phyloP scores from a whole-genome alignment of 2,888 invertebrate genomes.

The Sphaerophoria rueppellii region DNA sequence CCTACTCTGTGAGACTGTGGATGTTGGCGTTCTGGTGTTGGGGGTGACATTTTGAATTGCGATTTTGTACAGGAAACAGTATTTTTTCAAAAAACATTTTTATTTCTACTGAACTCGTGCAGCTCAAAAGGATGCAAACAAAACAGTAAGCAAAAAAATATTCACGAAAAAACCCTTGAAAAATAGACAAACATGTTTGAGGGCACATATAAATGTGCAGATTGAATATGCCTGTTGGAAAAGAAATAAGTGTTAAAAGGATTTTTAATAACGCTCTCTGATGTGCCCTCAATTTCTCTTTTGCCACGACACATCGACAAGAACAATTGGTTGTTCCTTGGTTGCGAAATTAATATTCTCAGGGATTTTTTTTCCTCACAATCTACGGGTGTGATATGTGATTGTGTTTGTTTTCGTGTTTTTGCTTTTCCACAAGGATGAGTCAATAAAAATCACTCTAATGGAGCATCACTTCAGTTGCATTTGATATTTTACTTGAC shows the following conservation, averaged over 20 bases:
- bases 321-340: background rate
- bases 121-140: background rate
- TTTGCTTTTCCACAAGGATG: background rate
- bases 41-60: conserved; percentile 68
- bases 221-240: conserved; percentile 11
- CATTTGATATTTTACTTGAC: background rate
- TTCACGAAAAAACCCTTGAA: conserved; percentile 5
- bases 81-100: background rate
- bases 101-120: conserved; percentile 16
- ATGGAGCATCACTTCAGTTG: background rate
- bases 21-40: conserved; percentile 17
- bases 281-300: too few relatives aligned
- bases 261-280: conserved; percentile 24
- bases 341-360: conserved; percentile 22
- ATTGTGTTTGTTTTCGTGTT: conserved; percentile 17
- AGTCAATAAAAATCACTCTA: conserved; percentile 16
- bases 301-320: background rate
- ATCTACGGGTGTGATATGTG: background rate
- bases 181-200: background rate
- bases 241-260: conserved; percentile 21
- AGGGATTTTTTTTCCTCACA: background rate
- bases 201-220: background rate
- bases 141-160: background rate
- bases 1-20: too few relatives aligned
- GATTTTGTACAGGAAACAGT: conserved; percentile 56